Evolutionary conservation across 2,797 vertebrate species (phyloP), one percentile per base, ranked within the genome.

Genomic region (Ctenochaetus hawaiiensis): DNA sequence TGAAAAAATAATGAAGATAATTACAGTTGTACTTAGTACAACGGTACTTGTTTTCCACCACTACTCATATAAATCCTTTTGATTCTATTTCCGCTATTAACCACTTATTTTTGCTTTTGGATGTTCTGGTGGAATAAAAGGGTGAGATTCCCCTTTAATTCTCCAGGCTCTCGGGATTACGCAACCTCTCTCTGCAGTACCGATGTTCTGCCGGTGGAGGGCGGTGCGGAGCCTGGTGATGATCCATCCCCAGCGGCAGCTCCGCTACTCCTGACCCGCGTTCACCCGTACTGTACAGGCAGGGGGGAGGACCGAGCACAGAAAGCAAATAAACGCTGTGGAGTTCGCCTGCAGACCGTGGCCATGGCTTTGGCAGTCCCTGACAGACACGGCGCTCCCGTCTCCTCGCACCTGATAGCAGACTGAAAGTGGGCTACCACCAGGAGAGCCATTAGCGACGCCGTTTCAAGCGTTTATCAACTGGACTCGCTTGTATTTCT

Each of bases 181-280:
- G 62, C 70, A 77, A 82, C 13, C 44, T 2, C 26, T 30, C 12
- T 48, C 11, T 0, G 17, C 75, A 23, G 34, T 8, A 0, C 51
- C 0, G 0, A 39, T 6, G 0, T 16, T 8, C 18, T 5, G 39
- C 72, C 91, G 74, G 48, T 67, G 75, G 92, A 84, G 91, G 82
- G 57, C 53, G 78, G 30, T 59, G 71, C 11, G 5, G 26, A 60
- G 44, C 72, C 63, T 18, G n/a, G 0, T 4, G 59, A 60, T 3
- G 53, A 23, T 51, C 18, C 77, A 1, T 56, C 53, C 41, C 47
- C 18, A 44, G 17, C 66, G 51, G 84, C 68, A 22, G 63, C 81
- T 74, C 63, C 6, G 45, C 77, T 82, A 52, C 77, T 81, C 60
- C 87, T 91, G 92, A 93, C 92, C 92, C 83, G 91, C 89, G 87